Conservation (phyloP, 2,797 vertebrate species). For the Delichon dasypus region DNA sequence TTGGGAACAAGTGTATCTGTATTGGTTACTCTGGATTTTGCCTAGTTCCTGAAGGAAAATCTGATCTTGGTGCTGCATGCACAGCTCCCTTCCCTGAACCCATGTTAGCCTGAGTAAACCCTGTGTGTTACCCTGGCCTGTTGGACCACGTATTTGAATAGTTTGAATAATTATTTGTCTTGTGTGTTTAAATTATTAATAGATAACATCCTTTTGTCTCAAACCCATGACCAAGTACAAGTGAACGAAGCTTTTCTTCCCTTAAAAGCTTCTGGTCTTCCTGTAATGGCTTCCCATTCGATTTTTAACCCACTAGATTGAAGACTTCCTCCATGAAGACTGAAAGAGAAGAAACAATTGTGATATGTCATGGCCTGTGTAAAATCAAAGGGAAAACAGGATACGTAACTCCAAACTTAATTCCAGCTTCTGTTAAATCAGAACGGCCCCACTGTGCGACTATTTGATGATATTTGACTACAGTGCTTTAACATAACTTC, state of each 20-base stretch:
- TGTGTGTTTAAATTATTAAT: background rate
- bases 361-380: background rate
- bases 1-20: background rate
- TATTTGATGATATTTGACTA: background rate
- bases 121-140: background rate
- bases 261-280: background rate
- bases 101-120: background rate
- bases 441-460: background rate
- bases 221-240: background rate
- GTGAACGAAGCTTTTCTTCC: background rate
- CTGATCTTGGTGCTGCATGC: background rate
- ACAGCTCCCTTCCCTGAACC: background rate
- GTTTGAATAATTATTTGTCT: background rate
- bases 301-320: background rate
- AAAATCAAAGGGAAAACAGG: conserved; percentile 26
- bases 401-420: background rate
- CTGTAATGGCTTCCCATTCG: background rate
- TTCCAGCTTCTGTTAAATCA: conserved; percentile 17
- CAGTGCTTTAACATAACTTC: background rate
- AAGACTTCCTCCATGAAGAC: background rate
- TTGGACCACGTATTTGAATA: background rate
- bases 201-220: background rate
- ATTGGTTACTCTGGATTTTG: background rate
- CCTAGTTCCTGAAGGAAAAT: background rate
- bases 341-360: background rate